Percentiles rank a stretch among this genome's conserved stretches.
These are phyloP conservation scores for Actinia equina DNA, from an alignment of 64 coral and sea anemone genomes.

Conservation along the genomic window DNA sequence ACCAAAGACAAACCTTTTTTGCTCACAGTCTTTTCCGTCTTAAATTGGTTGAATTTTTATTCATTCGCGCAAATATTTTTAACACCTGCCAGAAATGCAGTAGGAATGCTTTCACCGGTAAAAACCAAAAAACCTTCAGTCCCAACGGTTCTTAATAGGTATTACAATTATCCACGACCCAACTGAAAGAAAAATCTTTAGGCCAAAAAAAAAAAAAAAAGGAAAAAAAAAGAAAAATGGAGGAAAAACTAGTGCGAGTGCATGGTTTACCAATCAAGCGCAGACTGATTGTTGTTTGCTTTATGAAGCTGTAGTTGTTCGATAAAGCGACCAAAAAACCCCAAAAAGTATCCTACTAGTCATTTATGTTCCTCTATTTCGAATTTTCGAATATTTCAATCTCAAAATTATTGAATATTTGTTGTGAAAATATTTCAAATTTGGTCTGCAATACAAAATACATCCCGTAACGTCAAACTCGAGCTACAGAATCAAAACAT, in stretches of 20 bases:
- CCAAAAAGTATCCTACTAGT: neutral
- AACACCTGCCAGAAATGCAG: neutral
- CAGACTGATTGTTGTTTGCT: neutral
- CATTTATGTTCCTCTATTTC: neutral
- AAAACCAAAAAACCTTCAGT: neutral
- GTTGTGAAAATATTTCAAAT: neutral
- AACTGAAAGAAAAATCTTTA: neutral
- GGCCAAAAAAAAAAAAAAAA: neutral
- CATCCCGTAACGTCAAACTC: neutral
- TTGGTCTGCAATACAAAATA: neutral
- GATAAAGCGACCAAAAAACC: neutral
- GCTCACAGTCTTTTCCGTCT: neutral
- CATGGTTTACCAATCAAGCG: neutral
- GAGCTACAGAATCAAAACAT: neutral
- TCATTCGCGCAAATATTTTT: neutral
- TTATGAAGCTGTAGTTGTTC: neutral
- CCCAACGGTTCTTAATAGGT: neutral
- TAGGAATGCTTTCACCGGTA: neutral
- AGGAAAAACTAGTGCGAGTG: neutral
- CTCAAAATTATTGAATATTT: neutral
- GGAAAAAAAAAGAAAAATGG: neutral
- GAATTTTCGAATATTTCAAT: neutral
- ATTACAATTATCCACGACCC: neutral
- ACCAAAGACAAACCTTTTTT: neutral
- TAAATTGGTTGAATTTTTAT: neutral